Conservation (phyloP, 2,113 vertebrate species). For the Protomyctophum bolini region DNA sequence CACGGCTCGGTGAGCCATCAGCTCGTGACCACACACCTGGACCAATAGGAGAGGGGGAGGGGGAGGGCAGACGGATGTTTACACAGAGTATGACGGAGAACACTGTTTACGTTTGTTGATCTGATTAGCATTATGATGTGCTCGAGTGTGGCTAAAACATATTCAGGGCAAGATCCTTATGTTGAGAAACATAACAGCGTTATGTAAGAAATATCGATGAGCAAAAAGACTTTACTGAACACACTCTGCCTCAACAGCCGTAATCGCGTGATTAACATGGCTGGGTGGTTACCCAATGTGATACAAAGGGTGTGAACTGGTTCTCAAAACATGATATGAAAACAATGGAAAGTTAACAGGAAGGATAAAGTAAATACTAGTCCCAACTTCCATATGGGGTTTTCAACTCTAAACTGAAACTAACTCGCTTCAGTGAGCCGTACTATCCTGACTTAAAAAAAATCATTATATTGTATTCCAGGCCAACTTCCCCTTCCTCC, state of each 20-base stretch:
- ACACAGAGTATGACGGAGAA: not conserved
- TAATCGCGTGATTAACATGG: too few relatives aligned
- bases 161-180: too few relatives aligned
- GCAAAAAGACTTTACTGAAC: too few relatives aligned
- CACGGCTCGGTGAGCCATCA: slow-evolving; percentile 95
- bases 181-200: too few relatives aligned
- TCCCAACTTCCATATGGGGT: not conserved
- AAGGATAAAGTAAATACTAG: not conserved
- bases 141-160: not conserved
- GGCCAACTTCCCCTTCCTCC: not conserved
- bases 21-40: slow-evolving; percentile 95
- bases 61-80: not conserved
- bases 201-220: too few relatives aligned
- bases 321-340: not conserved
- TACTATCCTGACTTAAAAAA: too few relatives aligned
- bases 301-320: not conserved
- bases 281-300: too few relatives aligned
- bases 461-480: too few relatives aligned
- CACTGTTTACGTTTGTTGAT: not conserved
- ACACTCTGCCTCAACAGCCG: too few relatives aligned
- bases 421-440: too few relatives aligned
- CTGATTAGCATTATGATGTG: not conserved
- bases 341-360: not conserved
- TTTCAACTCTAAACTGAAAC: too few relatives aligned
- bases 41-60: not conserved